phyloP scores from a whole-genome alignment of 2,113 vertebrate species.

The Microcebus ravelobensis region DNA sequence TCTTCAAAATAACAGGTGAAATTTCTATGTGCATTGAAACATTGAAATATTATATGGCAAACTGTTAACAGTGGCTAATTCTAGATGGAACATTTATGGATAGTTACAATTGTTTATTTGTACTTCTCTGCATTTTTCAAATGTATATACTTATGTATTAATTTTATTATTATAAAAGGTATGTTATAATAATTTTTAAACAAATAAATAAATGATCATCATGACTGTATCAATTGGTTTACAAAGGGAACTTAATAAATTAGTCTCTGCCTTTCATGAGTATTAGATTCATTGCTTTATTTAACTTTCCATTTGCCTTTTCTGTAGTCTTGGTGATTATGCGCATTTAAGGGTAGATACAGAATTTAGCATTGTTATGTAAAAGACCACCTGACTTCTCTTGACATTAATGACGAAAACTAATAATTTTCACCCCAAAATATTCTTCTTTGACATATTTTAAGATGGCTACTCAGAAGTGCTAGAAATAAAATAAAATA shows the following conservation, averaged over 20 bases:
- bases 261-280: neutral
- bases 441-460: neutral
- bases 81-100: neutral
- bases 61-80: neutral
- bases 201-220: neutral
- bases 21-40: neutral
- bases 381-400: neutral
- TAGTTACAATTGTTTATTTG: neutral
- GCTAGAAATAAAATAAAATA: neutral
- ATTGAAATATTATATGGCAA: neutral
- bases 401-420: neutral
- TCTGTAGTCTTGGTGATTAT: neutral
- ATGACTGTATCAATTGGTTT: neutral
- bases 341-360: neutral
- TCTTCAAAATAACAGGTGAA: neutral
- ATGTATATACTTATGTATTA: neutral
- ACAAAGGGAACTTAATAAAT: neutral
- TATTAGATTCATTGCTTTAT: neutral
- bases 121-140: neutral
- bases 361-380: neutral
- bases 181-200: neutral
- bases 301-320: neutral
- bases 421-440: neutral
- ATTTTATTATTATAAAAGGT: neutral
- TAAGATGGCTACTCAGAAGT: neutral